Evolutionary conservation across 2,113 vertebrate genomes (phyloP).

Genomic region (Camelus dromedarius): DNA sequence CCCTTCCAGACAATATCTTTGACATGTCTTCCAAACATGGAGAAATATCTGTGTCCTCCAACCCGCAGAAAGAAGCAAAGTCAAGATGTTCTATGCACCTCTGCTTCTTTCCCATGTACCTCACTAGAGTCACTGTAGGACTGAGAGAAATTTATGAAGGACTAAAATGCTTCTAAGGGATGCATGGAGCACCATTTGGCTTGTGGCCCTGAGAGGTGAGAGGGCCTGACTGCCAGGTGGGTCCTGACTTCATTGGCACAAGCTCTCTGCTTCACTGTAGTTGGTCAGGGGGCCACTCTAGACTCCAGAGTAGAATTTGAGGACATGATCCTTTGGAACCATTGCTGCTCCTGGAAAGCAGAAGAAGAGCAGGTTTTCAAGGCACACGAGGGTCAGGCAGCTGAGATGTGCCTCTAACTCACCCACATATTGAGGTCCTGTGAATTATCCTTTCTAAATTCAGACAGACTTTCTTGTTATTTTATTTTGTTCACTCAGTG

Average conservation of each 20-base stretch:
- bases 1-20: neutral
- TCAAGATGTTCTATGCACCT: neutral
- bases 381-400: neutral
- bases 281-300: neutral
- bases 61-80: neutral
- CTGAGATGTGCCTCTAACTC: neutral
- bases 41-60: neutral
- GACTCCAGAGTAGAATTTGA: neutral
- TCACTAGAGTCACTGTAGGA: neutral
- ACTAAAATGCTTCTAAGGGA: neutral
- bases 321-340: too few species aligned
- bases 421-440: neutral
- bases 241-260: neutral
- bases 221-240: neutral
- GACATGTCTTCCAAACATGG: neutral
- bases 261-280: neutral
- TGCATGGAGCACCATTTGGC: neutral
- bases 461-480: slow-evolving; percentile 2
- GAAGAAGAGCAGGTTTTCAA: neutral
- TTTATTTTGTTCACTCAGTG: slow-evolving; percentile 47
- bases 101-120: neutral
- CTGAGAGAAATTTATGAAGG: neutral
- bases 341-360: neutral
- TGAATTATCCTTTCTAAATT: slow-evolving; percentile 44
- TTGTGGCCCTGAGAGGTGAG: neutral